Base-by-base conservation (phyloP, 2,888 invertebrate genomes). In the Allygus modestus region DNA sequence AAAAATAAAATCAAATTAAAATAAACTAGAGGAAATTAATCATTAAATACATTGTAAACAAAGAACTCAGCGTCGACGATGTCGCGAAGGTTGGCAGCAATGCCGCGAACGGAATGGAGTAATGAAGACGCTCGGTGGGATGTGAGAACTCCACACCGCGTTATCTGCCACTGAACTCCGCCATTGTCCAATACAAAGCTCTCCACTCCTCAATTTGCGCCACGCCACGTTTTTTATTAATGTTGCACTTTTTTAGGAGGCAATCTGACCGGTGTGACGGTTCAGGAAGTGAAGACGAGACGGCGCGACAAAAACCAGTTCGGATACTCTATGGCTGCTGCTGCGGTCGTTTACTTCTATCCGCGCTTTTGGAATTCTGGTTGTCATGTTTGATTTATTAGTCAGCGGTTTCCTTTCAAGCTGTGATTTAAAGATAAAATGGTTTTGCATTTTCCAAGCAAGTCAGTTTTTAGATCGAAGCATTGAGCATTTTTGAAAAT, bases 141-240 rank as follows among this genome's bases (percentile, higher is more conserved):
- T 77, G 77, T 77, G 77, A 77, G 77, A 77, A 77, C 51, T 37
- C 77, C 77, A 77, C 77, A 77, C 77, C 77, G 51, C 31, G 51
- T 77, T 77, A 77, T 28, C 77, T 77, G 77, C 77, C 77, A 77
- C 77, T 77, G 77, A 77, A 77, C 77, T 41, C 77, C 5, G 77
- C 77, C 77, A 51, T 77, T 77, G 77, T 77, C 77, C 77, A 77
- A 77, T 77, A 77, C 77, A 73, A 73, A 73, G 73, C 73, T 73
- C 65, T 65, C 65, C 65, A 65, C 65, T 65, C 41, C 73, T 41
- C 73, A 41, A 73, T 77, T 51, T 77, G 46, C 46, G 77, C 77
- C 77, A 77, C 77, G 77, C 77, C 51, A 77, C 46, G 77, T 77
- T 77, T 77, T 73, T 77, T 77, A 77, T 77, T 77, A 77, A 77